Conservation (phyloP, 53 echinoderm and acorn worm species). For the Actinopyga echinites region DNA sequence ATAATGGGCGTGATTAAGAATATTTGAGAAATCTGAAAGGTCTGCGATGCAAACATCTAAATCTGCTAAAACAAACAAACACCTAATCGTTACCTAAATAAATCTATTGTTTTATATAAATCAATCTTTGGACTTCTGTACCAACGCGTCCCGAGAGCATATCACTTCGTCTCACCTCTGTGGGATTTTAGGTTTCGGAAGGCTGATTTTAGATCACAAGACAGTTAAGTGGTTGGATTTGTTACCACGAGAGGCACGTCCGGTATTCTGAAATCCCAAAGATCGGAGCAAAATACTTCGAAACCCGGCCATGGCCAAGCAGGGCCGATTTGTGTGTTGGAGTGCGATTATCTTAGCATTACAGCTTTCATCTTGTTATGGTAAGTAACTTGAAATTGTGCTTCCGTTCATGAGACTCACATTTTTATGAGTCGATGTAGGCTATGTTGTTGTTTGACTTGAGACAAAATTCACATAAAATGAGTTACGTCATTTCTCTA, state of each 20-base stretch:
- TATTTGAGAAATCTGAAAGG: background rate
- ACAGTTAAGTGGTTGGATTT: background rate
- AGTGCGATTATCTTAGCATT: background rate
- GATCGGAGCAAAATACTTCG: background rate
- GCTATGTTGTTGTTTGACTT: too few relatives aligned
- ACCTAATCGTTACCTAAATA: background rate
- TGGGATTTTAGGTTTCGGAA: too few relatives aligned
- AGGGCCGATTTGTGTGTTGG: constrained; percentile 5
- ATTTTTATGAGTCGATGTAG: too few relatives aligned
- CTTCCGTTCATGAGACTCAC: too few relatives aligned
- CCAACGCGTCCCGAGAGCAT: constrained; percentile 8
- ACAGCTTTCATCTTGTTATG: background rate
- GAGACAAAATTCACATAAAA: too few relatives aligned
- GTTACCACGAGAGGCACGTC: too few relatives aligned
- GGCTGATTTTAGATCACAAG: background rate
- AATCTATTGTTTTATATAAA: constrained; percentile 10
- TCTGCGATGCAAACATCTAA: background rate
- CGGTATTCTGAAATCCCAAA: too few relatives aligned
- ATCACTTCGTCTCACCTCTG: background rate
- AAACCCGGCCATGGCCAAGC: background rate
- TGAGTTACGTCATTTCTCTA: too few relatives aligned
- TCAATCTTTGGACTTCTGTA: constrained; percentile 35
- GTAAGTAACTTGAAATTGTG: background rate
- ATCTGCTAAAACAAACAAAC: background rate
- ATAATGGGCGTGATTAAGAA: constrained; percentile 15